Percentiles rank a stretch among this genome's conserved stretches.
These are phyloP conservation scores for Microcebus ravelobensis DNA, from an alignment of 2,113 vertebrate genomes.

Conservation along the genomic window DNA sequence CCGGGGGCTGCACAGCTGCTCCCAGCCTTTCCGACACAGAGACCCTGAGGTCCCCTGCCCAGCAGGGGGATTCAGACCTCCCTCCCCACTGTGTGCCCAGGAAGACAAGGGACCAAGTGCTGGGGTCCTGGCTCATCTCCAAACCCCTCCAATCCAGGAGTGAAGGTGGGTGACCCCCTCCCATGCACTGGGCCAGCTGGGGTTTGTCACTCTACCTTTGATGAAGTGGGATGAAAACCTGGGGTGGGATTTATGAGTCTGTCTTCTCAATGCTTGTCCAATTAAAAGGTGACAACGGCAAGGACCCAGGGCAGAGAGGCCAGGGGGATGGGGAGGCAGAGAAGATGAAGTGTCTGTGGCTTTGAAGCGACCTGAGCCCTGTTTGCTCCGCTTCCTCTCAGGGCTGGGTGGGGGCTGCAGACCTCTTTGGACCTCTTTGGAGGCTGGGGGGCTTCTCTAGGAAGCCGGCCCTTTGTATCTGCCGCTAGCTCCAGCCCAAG, in stretches of 20 bases:
- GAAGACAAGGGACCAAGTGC: not conserved
- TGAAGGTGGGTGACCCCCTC: not conserved
- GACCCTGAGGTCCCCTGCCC: not conserved
- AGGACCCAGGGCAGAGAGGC: not conserved
- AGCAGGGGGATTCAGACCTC: not conserved
- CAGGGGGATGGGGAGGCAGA: not conserved
- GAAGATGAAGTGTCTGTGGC: not conserved
- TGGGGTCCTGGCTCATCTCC: not conserved
- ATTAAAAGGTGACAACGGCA: not conserved
- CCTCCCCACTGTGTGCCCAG: too few species aligned
- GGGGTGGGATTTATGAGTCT: not conserved
- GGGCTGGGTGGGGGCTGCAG: not conserved
- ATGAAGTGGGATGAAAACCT: not conserved
- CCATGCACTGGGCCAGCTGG: rapidly evolving
- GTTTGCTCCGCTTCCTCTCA: rapidly evolving
- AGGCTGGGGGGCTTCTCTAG: not conserved
- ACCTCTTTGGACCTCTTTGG: not conserved
- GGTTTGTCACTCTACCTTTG: not conserved
- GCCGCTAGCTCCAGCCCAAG: not conserved
- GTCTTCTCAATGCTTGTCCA: not conserved
- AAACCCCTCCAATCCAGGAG: not conserved
- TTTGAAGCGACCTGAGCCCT: not conserved
- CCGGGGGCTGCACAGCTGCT: not conserved
- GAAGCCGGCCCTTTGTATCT: not conserved
- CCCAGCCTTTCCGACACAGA: not conserved